Evolutionary conservation across 1,140 invertebrate genomes (phyloP).

Genomic region (Hyphantria cunea): DNA sequence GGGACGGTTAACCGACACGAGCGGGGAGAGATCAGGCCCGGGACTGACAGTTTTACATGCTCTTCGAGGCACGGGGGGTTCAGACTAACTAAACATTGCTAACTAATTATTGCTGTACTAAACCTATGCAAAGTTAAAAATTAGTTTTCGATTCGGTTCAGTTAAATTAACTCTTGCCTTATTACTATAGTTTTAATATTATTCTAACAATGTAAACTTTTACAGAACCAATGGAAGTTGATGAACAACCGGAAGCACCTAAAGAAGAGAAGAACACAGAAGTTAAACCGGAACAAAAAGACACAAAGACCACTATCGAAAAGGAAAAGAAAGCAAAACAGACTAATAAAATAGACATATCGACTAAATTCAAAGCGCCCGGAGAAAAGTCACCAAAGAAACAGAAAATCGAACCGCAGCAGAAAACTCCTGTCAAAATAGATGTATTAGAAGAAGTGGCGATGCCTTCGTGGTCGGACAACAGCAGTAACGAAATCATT

Average conservation of each 20-base stretch:
- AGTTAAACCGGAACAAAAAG: conserved; percentile 16
- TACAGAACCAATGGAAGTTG: conserved; percentile 63
- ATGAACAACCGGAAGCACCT: conserved; percentile 36
- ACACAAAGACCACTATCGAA: background rate
- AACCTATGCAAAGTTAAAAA: no score
- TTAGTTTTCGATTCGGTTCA: no score
- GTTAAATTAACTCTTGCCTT: no score
- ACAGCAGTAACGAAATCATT: conserved; percentile 64
- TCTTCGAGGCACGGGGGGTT: no score
- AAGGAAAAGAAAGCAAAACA: conserved; percentile 43
- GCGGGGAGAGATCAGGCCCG: no score
- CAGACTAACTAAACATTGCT: no score
- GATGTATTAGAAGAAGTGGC: conserved; percentile 80
- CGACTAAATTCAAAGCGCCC: conserved; percentile 71
- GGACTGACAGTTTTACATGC: no score
- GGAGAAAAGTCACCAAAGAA: conserved; percentile 63
- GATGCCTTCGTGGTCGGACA: conserved; percentile 82
- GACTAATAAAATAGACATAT: conserved; percentile 59
- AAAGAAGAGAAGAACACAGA: conserved; percentile 40
- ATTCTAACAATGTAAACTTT: conserved; percentile 9
- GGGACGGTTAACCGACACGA: no score
- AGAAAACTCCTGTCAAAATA: conserved; percentile 66
- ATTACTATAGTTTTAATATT: no score
- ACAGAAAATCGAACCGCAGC: conserved; percentile 44
- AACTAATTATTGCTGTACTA: no score